phyloP scores from a whole-genome alignment of 1,140 invertebrate species.

The Apis laboriosa region DNA sequence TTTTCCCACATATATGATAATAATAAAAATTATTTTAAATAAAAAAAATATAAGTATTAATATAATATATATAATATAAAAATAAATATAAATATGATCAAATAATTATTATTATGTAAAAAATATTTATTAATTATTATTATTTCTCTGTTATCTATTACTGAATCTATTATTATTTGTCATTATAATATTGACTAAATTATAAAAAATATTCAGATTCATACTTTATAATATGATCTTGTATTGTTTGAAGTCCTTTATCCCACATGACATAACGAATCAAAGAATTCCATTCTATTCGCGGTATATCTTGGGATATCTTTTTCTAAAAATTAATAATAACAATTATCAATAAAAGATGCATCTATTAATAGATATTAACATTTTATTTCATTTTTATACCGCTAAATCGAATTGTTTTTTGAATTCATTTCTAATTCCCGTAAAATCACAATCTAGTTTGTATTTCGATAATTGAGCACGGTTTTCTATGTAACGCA shows the following conservation, averaged over 20 bases:
- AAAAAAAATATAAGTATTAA: no score
- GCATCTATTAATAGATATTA: neutral
- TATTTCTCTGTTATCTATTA: no score
- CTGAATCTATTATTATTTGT: no score
- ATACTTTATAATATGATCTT: slow-evolving; percentile 63
- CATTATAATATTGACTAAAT: neutral
- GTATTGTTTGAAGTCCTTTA: slow-evolving; percentile 42
- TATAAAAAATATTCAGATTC: neutral
- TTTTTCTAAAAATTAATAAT: slow-evolving; percentile 49
- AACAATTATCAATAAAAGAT: neutral
- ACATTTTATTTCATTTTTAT: neutral
- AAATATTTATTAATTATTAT: neutral
- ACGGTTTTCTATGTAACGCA: slow-evolving; percentile 63
- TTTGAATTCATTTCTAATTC: slow-evolving; percentile 52
- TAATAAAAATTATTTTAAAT: slow-evolving; percentile 9
- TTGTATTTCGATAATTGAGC: slow-evolving; percentile 67
- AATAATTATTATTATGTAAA: neutral
- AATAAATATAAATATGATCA: neutral
- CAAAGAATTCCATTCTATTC: slow-evolving; percentile 72
- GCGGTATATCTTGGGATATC: slow-evolving; percentile 40
- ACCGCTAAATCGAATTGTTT: slow-evolving; percentile 63
- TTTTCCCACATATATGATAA: neutral
- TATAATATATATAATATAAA: no score
- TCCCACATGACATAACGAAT: slow-evolving; percentile 50
- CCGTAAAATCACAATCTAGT: slow-evolving; percentile 53